Conservation (phyloP, 2,888 invertebrate species). For the Dione juno region DNA sequence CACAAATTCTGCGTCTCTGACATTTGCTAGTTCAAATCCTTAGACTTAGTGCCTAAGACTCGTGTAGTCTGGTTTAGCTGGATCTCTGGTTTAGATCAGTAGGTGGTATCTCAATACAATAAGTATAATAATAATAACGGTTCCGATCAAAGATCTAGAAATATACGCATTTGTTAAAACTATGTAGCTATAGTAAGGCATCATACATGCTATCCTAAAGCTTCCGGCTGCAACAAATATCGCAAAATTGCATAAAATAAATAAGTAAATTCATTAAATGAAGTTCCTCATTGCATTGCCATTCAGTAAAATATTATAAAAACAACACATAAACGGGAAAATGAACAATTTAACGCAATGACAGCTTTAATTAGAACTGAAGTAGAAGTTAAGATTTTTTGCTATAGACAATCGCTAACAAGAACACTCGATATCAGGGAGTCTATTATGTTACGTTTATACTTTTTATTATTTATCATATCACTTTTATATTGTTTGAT, state of each 20-base stretch:
- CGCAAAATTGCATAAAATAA: not conserved
- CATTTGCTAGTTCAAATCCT: too few species aligned
- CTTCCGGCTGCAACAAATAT: constrained; percentile 6
- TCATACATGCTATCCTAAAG: not conserved
- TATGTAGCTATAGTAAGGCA: not conserved
- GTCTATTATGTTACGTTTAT: not conserved
- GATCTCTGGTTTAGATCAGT: too few species aligned
- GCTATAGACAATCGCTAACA: constrained; percentile 1
- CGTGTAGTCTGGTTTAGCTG: too few species aligned
- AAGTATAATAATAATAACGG: too few species aligned
- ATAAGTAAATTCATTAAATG: constrained; percentile 1
- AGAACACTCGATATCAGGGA: not conserved
- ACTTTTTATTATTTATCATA: too few species aligned
- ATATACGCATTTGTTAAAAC: not conserved
- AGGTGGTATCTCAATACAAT: too few species aligned
- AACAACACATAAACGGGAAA: not conserved
- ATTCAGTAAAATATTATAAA: not conserved
- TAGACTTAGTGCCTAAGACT: too few species aligned
- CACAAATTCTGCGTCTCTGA: too few species aligned
- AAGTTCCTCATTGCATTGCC: constrained; percentile 11
- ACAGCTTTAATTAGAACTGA: constrained; percentile 15
- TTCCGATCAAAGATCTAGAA: not conserved
- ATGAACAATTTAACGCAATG: constrained; percentile 13
- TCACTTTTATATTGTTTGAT: too few species aligned
- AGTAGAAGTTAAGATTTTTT: not conserved